Evolutionary conservation across 2,888 invertebrate species (phyloP).

Genomic region (Orchesellides sinensis): DNA sequence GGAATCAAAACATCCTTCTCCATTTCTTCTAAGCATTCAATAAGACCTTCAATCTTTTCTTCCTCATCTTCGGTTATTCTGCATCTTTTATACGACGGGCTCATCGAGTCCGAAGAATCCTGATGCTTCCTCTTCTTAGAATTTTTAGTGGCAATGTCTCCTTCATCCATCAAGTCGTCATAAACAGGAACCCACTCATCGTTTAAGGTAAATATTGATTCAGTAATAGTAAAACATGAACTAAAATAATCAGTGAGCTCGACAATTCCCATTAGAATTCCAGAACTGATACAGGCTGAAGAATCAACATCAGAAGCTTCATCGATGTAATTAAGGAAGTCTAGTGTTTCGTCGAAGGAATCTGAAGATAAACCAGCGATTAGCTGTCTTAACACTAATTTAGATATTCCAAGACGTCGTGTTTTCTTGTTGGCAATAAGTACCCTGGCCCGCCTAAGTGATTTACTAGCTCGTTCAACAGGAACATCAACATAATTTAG

Average conservation of each 20-base stretch:
- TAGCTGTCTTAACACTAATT: slow-evolving; percentile 1
- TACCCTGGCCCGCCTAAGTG: slow-evolving; percentile 18
- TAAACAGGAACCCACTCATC: slow-evolving; percentile 33
- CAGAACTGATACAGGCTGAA: slow-evolving; percentile 30
- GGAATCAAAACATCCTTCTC: slow-evolving; percentile 20
- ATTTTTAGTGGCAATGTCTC: slow-evolving; percentile 4
- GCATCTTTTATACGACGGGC: background rate
- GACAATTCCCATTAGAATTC: slow-evolving; percentile 34
- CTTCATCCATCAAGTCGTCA: slow-evolving; percentile 7
- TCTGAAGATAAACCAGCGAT: background rate
- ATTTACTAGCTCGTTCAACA: slow-evolving; percentile 43
- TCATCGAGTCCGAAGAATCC: background rate
- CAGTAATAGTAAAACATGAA: background rate
- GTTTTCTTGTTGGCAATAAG: slow-evolving; percentile 15
- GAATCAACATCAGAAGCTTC: slow-evolving; percentile 28
- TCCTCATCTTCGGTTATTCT: slow-evolving; percentile 4
- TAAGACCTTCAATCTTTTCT: slow-evolving; percentile 26
- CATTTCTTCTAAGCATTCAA: slow-evolving; percentile 48
- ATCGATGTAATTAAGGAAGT: slow-evolving; percentile 43
- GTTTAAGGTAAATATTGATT: slow-evolving; percentile 37
- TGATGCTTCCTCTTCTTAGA: background rate
- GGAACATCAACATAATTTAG: slow-evolving; percentile 26
- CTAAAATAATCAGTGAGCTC: slow-evolving; percentile 35
- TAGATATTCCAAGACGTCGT: slow-evolving; percentile 1
- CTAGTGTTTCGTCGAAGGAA: slow-evolving; percentile 34